Evolutionary conservation across 2,113 vertebrate species (phyloP), one percentile per base, ranked within the genome.

Genomic region (Benitochromis conjunctus): DNA sequence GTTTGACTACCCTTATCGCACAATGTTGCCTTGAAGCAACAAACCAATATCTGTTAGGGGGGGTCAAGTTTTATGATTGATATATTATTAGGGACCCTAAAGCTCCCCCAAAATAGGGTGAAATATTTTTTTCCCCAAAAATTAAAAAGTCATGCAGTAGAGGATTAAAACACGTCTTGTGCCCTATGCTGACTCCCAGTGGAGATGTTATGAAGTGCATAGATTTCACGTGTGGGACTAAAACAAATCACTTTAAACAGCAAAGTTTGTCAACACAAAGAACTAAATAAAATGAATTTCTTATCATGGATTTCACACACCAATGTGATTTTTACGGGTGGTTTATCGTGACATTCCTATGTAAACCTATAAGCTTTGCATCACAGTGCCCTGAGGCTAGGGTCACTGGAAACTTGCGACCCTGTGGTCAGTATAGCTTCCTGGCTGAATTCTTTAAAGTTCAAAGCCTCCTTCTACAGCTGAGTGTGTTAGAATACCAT

Each of bases 391-490:
- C 14, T 46, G 3, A 9, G 36, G n/a, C 12, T 60, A 13, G 5
- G 13, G 36, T 92, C 56, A 19, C 74, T 53, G 62, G 76, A 81
- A 84, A 83, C 71, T 11, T 11, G 13, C 81, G 82, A 91, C 86
- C 82, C 76, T 9, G 38, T 51, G 74, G 78, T 84, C 71, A 85
- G 82, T 60, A 66, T 66, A 89, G 85, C 76, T 85, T 86, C 80
- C 90, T n/a, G 78, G 91, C 51, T 82, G 88, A 88, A 89, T 88
- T 89, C 77, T 88, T 89, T 36, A 48, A 91, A 85, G 54, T 86
- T 87, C 53, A 43, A 66, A 29, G 43, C 31, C 48, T 60, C 62
- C 8, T 60, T 86, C 86, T 84, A 62, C 79, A 90, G 57, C 79
- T 7, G 81, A 92, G 81, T 85, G 86, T 83, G 86, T 81, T 19